Evolutionary conservation across 2,797 vertebrate genomes (phyloP).

Genomic region (Aselliscus stoliczkanus): DNA sequence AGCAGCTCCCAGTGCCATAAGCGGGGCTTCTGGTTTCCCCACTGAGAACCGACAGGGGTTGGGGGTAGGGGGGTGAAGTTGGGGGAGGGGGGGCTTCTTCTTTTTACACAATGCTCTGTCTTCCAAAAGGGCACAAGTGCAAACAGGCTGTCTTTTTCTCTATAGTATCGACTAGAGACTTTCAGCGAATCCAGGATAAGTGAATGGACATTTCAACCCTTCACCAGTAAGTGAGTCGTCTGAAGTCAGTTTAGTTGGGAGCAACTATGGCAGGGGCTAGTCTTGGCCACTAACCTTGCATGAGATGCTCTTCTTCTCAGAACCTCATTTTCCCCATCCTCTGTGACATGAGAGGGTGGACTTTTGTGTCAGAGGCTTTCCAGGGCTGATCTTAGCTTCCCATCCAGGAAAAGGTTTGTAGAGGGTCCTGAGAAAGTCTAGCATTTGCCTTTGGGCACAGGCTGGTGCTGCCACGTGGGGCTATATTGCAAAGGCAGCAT

Average conservation of each 20-base stretch:
- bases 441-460: not conserved
- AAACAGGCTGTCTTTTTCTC: not conserved
- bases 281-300: not conserved
- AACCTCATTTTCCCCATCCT: not conserved
- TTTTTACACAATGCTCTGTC: not conserved
- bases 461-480: not conserved
- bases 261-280: fast-evolving
- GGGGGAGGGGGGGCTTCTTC: not conserved
- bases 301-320: not conserved
- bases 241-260: not conserved
- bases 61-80: no score
- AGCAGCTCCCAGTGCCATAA: not conserved
- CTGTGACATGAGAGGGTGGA: not conserved
- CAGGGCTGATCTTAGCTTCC: not conserved
- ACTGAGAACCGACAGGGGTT: fast-evolving
- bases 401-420: not conserved
- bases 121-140: not conserved
- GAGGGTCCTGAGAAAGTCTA: not conserved
- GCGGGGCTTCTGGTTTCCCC: not conserved
- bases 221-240: conserved; percentile 79
- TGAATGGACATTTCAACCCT: conserved; percentile 85
- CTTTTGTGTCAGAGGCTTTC: not conserved
- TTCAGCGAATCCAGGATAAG: conserved; percentile 87
- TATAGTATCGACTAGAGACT: conserved; percentile 89
- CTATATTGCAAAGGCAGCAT: not conserved